A percentile compares a stretch with the other conserved stretches of the same genome.
phyloP scores from a whole-genome alignment of 2,888 invertebrate genomes.

The Xestia sexstrigata region DNA sequence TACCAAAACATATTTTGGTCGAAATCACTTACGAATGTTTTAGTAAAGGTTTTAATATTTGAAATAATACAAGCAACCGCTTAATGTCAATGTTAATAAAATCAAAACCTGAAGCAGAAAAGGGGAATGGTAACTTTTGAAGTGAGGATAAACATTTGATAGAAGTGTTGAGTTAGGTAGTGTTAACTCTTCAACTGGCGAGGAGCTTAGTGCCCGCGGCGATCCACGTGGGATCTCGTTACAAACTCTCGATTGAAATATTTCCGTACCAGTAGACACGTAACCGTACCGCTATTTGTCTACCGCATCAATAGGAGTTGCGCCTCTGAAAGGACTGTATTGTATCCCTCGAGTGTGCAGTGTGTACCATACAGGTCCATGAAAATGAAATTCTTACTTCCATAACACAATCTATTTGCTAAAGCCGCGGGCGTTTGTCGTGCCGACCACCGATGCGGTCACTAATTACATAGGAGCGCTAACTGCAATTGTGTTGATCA shows the following conservation, averaged over 20 bases:
- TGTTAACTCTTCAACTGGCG: constrained; percentile 59
- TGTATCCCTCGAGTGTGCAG: constrained; percentile 55
- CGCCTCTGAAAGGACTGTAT: constrained; percentile 63
- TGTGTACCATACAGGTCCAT: constrained; percentile 50
- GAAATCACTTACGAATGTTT: neutral
- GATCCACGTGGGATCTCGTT: constrained; percentile 75
- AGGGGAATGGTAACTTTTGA: constrained; percentile 27
- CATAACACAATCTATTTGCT: constrained; percentile 55
- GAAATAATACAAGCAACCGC: constrained; percentile 3
- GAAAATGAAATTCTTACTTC: constrained; percentile 60
- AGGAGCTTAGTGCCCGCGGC: constrained; percentile 63
- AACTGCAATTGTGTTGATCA: constrained; percentile 71
- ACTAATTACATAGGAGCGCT: constrained; percentile 71
- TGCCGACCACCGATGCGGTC: constrained; percentile 56
- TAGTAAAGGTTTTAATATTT: neutral
- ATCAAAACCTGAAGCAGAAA: constrained; percentile 15
- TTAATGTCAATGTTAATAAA: constrained; percentile 17
- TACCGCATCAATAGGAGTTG: constrained; percentile 70
- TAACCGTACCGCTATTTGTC: constrained; percentile 72
- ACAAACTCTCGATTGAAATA: constrained; percentile 76
- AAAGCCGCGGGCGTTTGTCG: constrained; percentile 44
- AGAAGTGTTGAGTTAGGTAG: constrained; percentile 52
- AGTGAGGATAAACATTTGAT: constrained; percentile 49
- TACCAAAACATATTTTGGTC: constrained; percentile 21
- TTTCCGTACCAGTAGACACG: constrained; percentile 74